phyloP scores from a whole-genome alignment of 2,113 vertebrate species.

The Melanotaenia duboulayi region DNA sequence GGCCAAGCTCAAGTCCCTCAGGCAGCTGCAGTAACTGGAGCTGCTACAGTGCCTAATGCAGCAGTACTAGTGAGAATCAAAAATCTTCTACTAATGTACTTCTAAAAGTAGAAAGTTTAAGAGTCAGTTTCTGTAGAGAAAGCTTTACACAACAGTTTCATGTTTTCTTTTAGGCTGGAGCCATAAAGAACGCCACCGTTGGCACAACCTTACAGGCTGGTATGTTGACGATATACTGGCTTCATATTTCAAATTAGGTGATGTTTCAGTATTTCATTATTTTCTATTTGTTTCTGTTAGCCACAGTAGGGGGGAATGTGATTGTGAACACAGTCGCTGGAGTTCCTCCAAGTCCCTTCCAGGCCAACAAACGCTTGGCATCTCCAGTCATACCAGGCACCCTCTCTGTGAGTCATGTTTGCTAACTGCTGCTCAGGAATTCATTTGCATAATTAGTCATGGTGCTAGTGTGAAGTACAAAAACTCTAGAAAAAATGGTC shows the following conservation, averaged over 20 bases:
- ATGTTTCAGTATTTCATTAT: constrained; percentile 28
- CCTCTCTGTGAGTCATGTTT: constrained; percentile 86
- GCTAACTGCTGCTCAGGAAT: constrained; percentile 37
- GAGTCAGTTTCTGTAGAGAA: constrained; percentile 1
- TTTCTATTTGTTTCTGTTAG: constrained; percentile 74
- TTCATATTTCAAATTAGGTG: constrained; percentile 20
- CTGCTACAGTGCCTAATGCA: constrained; percentile 87
- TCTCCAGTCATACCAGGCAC: constrained; percentile 89
- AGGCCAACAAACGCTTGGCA: constrained; percentile 93
- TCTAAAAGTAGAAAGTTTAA: background rate
- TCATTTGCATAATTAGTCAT: constrained; percentile 17
- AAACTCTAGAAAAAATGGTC: background rate
- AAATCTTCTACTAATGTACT: background rate
- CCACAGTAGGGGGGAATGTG: constrained; percentile 93
- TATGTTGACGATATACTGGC: constrained; percentile 68
- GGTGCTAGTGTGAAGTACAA: constrained; percentile 15
- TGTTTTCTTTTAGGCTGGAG: constrained; percentile 85
- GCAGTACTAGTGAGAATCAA: constrained; percentile 89
- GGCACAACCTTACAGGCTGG: constrained; percentile 93
- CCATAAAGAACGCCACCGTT: constrained; percentile 90
- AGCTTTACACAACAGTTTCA: constrained; percentile 17
- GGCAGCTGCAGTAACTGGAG: constrained; percentile 83
- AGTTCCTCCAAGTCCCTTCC: constrained; percentile 90
- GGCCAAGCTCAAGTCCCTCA: constrained; percentile 84
- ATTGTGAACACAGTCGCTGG: constrained; percentile 94